phyloP scores from a whole-genome alignment of 2,888 invertebrate genomes.

The Gerris lacustris region DNA sequence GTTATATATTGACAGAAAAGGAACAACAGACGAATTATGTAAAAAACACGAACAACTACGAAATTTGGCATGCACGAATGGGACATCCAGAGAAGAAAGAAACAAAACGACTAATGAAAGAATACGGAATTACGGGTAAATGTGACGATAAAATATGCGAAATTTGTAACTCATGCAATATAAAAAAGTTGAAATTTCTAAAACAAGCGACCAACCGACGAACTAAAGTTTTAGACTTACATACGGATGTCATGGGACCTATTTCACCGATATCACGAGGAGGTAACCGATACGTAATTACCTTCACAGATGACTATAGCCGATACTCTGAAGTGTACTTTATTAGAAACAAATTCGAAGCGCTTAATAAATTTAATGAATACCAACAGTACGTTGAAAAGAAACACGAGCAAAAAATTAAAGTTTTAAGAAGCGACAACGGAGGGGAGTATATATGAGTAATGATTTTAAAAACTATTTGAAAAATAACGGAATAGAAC shows the following conservation, averaged over 20 bases:
- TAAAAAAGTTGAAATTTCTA: neutral
- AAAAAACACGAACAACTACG: neutral
- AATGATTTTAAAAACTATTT: slow-evolving; percentile 21
- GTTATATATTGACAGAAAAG: neutral
- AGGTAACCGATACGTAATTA: slow-evolving; percentile 12
- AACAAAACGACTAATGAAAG: neutral
- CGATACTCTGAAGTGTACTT: slow-evolving; percentile 5
- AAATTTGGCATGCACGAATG: slow-evolving; percentile 6
- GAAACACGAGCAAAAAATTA: slow-evolving; percentile 8
- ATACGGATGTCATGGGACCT: slow-evolving; percentile 10
- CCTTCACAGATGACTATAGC: slow-evolving; percentile 14
- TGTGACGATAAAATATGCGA: neutral
- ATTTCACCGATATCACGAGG: neutral
- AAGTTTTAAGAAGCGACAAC: slow-evolving; percentile 14
- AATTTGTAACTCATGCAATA: slow-evolving; percentile 6
- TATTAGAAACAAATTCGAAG: slow-evolving; percentile 11
- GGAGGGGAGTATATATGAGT: slow-evolving; percentile 20
- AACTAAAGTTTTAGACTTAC: slow-evolving; percentile 2
- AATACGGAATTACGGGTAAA: neutral
- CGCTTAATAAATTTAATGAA: neutral
- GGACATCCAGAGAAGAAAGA: neutral
- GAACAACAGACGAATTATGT: neutral
- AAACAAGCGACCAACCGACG: neutral
- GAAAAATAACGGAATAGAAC: slow-evolving; percentile 27
- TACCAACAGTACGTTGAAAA: slow-evolving; percentile 9